Base-by-base conservation (phyloP, 2,797 vertebrate species). In the Bufotes viridis region DNA sequence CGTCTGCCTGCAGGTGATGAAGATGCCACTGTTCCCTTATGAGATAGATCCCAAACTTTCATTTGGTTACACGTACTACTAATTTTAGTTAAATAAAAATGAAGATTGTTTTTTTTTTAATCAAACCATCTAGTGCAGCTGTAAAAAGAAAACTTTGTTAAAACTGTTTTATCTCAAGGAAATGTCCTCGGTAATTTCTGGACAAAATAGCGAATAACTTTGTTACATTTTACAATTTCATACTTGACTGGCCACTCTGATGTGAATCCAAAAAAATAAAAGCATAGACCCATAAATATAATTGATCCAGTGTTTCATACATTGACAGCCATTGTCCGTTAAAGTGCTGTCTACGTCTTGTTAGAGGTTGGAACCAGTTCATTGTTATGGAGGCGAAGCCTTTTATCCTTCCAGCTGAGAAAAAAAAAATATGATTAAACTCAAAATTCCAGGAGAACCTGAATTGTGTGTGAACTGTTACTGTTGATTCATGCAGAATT, bases 361-460 rank as follows among this genome's bases (percentile, higher is more conserved):
- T 87, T 81, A 87, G 57, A 57, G 78, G 51, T 60, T 90, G 34
- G 65, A 70, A 89, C 78, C 82, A 49, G 87, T 87, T 90, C 74
- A 78, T 80, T 83, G 88, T 86, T 80, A 89, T 83, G 74, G 53
- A 78, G 85, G 4, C 82, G 72, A 85, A 90, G 74, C 87, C 83
- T 88, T 91, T 89, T 88, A 65, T 86, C 89, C 90, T 90, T 72
- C 53, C 63, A 81, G 63, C 69, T 85, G 80, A 89, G 76, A 34
- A 90, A 90, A 90, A 83, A 53, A 78, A 86, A 85, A 81, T 84
- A 29, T 42, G 84, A 70, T 80, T 65, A 20, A 90, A 85, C 76
- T 90, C 87, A 91, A 90, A 92, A 91, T 90, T 90, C 67, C 89
- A 91, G 20, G 69, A 87, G 22, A 90, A 90, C 87, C 85, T 82